Percentiles rank a stretch among this genome's conserved stretches.
Evolutionary conservation across 2,888 invertebrate species (phyloP).

Genomic region (Aleiodes alternator): DNA sequence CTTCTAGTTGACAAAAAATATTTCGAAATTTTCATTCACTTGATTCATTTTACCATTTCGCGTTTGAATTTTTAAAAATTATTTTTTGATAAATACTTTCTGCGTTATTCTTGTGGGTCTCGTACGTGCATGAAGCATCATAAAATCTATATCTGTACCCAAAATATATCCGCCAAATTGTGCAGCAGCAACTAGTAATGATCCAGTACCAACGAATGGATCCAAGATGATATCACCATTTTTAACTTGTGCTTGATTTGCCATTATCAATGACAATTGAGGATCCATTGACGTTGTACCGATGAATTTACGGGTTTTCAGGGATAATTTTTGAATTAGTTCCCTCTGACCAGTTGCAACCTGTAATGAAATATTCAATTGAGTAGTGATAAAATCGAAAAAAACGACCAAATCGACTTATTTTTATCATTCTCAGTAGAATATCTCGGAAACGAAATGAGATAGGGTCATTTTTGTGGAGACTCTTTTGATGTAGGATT

Average conservation of each 20-base stretch:
- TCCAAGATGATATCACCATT: slow-evolving; percentile 89
- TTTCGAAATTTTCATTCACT: not conserved
- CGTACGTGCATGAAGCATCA: slow-evolving; percentile 93
- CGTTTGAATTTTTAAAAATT: slow-evolving; percentile 10
- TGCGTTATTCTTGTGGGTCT: slow-evolving; percentile 87
- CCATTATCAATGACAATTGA: slow-evolving; percentile 94
- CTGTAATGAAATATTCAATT: slow-evolving; percentile 75
- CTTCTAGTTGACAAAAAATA: too few relatives aligned
- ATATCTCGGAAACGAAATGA: too few relatives aligned
- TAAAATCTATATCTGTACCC: slow-evolving; percentile 95
- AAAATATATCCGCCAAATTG: slow-evolving; percentile 91
- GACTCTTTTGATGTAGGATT: too few relatives aligned
- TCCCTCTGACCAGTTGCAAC: slow-evolving; percentile 90
- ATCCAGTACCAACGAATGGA: slow-evolving; percentile 95
- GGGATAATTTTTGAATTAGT: slow-evolving; percentile 86
- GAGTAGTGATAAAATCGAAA: slow-evolving; percentile 29
- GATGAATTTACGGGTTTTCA: slow-evolving; percentile 95
- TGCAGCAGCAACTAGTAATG: slow-evolving; percentile 90
- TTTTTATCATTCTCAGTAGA: too few relatives aligned
- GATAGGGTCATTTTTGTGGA: too few relatives aligned
- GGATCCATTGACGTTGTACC: slow-evolving; percentile 99
- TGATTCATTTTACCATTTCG: not conserved
- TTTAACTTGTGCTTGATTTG: slow-evolving; percentile 90
- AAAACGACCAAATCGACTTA: too few relatives aligned
- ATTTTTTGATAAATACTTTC: slow-evolving; percentile 77